These are phyloP conservation scores for Drosophila bocki DNA, from an alignment of 1,140 invertebrate species.

Conservation along the genomic window DNA sequence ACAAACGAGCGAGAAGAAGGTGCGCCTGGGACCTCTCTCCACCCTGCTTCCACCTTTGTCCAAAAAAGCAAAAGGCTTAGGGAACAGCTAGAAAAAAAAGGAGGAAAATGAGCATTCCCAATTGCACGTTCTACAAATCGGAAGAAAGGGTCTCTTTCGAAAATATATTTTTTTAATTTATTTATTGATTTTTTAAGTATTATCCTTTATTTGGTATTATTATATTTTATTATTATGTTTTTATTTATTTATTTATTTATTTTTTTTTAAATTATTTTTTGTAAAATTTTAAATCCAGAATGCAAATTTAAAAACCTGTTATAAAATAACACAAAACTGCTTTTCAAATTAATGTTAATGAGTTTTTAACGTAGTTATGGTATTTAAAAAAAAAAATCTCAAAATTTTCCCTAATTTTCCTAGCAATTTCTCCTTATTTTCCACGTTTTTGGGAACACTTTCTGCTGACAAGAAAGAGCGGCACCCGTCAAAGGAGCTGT, in stretches of 20 bases:
- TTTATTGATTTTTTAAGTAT: too few species aligned
- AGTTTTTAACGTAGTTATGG: too few species aligned
- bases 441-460: constrained; percentile 1
- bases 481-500: constrained; percentile 28
- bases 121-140: neutral
- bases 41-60: neutral
- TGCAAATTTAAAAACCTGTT: too few species aligned
- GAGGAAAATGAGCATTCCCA: neutral
- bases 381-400: too few species aligned
- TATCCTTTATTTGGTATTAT: too few species aligned
- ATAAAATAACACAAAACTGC: too few species aligned
- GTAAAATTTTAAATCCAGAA: too few species aligned
- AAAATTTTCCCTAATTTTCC: neutral
- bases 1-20: constrained; percentile 53
- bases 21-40: neutral
- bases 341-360: too few species aligned
- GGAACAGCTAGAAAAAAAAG: neutral
- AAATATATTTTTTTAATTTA: too few species aligned
- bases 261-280: too few species aligned
- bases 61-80: constrained; percentile 17
- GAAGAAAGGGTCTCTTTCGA: neutral
- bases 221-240: too few species aligned
- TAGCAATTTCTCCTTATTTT: neutral
- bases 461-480: neutral
- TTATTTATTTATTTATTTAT: too few species aligned